These are phyloP conservation scores for Platyscapa corneri DNA, from an alignment of 1,140 invertebrate species.

Conservation along the genomic window DNA sequence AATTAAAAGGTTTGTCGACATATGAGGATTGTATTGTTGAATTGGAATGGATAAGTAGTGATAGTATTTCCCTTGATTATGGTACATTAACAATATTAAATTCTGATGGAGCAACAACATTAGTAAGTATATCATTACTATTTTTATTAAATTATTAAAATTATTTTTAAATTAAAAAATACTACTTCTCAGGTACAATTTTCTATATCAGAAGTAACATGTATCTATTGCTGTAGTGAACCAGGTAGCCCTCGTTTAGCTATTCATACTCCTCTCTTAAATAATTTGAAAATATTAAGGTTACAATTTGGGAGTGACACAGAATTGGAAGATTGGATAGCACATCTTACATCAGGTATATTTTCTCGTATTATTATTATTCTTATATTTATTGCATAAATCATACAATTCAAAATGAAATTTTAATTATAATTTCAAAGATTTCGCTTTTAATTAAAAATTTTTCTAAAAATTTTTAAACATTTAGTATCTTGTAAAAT, in stretches of 20 bases:
- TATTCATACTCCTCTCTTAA: conserved; percentile 80
- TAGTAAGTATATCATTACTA: conserved; percentile 73
- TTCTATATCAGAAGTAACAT: conserved; percentile 82
- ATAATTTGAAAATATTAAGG: conserved; percentile 75
- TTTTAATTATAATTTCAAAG: too few relatives aligned
- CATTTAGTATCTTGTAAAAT: conserved; percentile 80
- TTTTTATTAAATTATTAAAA: conserved; percentile 23
- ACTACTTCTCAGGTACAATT: conserved; percentile 74
- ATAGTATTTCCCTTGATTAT: conserved; percentile 77
- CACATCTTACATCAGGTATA: conserved; percentile 80
- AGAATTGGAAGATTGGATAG: conserved; percentile 91
- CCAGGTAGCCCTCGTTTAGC: conserved; percentile 83
- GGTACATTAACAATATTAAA: conserved; percentile 86
- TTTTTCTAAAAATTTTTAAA: not conserved
- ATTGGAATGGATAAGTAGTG: conserved; percentile 84
- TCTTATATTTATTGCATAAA: conserved; percentile 10
- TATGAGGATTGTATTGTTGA: conserved; percentile 87
- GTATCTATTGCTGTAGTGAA: conserved; percentile 84
- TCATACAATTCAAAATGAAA: not conserved
- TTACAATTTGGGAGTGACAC: conserved; percentile 85
- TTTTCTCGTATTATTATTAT: conserved; percentile 55
- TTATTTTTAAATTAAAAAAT: conserved; percentile 2
- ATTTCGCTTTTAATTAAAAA: too few relatives aligned
- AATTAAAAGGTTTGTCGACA: conserved; percentile 76
- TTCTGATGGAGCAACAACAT: conserved; percentile 82